Evolutionary conservation across 1,140 invertebrate genomes (phyloP), one percentile per base, ranked within the genome.

Genomic region (Onthophagus taurus): DNA sequence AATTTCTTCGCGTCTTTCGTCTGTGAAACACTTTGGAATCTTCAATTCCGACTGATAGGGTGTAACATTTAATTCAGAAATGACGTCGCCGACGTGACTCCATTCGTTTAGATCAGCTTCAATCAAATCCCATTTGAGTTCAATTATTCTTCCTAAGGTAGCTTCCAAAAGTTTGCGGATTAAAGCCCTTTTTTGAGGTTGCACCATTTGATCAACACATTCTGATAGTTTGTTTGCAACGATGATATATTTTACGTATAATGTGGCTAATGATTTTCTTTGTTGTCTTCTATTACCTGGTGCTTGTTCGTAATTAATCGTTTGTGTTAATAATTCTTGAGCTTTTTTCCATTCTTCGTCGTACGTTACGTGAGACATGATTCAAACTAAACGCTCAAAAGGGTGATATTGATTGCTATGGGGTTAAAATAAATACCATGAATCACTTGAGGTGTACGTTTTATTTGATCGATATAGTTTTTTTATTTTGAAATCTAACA

Each of bases 141-240:
- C 84, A 12, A 86, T 63, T 45, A 85, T 67, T 42, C 91, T 72
- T 3, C 87, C 90, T 31, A 94, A 72, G 18, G 76, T 77, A 1
- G 80, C 78, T 61, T 94, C 88, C 0, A 96, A 61, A 2, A 92
- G 60, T 44, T 83, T 79, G 33, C 79, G 77, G 0, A 96, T 70
- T 2, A 95, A 67, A 19, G 82, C 57, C 30, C 90, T 68, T 61
- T 96, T 96, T 64, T 97, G 93, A 0, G 92, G 89, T 59, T 97
- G 93, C 18, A 93, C 72, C 42, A 93, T 76, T 68, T 91, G 89
- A 59, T 95, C 90, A 55, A 93, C 89, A 44, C 87, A 86, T 47
- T 77, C 66, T 55, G 89, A 81, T 7, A 97, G 58, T 47, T 77
- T 78, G 43, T 85, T 78, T 8, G 83, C 75, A 0, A 88, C 72